Evolutionary conservation across 2,888 invertebrate genomes (phyloP).

Genomic region (Temnothorax rugatulus): DNA sequence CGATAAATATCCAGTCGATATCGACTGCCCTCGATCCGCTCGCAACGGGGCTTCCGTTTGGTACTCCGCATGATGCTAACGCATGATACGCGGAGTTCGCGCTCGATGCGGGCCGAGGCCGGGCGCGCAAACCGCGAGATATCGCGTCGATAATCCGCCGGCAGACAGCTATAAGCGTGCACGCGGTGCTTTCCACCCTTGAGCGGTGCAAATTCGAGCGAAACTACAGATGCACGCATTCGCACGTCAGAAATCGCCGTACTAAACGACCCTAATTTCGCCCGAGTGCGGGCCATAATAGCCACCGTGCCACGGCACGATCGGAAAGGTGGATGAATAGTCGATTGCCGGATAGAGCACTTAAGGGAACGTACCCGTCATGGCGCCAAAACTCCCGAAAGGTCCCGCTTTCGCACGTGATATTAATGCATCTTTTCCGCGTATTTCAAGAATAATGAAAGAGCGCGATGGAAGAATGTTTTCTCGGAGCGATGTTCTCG

Average conservation of each 20-base stretch:
- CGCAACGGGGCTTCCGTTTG: constrained; percentile 3
- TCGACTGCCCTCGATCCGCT: constrained; percentile 17
- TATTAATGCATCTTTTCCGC: neutral
- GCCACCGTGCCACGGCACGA: constrained; percentile 4
- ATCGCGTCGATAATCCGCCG: constrained; percentile 57
- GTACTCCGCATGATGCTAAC: constrained; percentile 31
- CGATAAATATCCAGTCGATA: constrained; percentile 65
- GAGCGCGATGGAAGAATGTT: neutral
- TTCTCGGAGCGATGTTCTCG: no score
- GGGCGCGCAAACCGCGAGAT: constrained; percentile 49
- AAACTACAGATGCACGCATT: constrained; percentile 21
- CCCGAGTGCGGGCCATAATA: constrained; percentile 34
- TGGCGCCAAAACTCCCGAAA: neutral
- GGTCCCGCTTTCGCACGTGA: neutral
- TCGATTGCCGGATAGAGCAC: constrained; percentile 24
- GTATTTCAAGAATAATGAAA: neutral
- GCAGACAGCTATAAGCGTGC: constrained; percentile 44
- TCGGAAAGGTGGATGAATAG: constrained; percentile 44
- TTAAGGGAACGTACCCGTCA: neutral
- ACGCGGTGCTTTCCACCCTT: constrained; percentile 41
- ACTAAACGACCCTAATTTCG: constrained; percentile 53
- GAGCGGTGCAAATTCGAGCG: constrained; percentile 35
- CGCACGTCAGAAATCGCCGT: constrained; percentile 45
- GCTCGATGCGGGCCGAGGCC: constrained; percentile 1
- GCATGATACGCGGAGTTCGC: constrained; percentile 38